phyloP scores from a whole-genome alignment of 2,888 invertebrate genomes.

The Aspidiotus rigidus region DNA sequence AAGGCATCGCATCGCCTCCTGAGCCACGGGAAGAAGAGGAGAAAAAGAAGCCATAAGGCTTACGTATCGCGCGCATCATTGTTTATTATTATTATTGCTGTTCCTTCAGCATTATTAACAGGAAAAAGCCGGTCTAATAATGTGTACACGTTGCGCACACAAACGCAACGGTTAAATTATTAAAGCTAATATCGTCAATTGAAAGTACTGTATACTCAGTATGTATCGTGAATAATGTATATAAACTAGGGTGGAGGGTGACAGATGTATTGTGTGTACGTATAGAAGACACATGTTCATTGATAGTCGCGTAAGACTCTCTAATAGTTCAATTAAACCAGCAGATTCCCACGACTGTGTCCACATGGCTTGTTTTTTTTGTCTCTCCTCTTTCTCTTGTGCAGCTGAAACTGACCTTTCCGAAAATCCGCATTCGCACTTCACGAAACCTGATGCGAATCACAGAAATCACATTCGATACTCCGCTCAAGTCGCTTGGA shows the following conservation, averaged over 20 bases:
- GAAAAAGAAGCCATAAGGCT: slow-evolving; percentile 2
- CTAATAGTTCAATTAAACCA: slow-evolving; percentile 4
- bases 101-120: not conserved
- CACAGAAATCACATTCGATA: too few relatives aligned
- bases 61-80: not conserved
- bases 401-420: slow-evolving; percentile 2
- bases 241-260: slow-evolving; percentile 4
- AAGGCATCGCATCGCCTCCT: not conserved
- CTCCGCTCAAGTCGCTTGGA: too few relatives aligned
- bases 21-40: not conserved
- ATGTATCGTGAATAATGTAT: slow-evolving; percentile 2
- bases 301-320: slow-evolving; percentile 2
- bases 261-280: slow-evolving; percentile 9
- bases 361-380: not conserved
- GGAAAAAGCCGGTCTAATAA: not conserved
- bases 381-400: not conserved
- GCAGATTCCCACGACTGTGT: slow-evolving; percentile 2
- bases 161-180: slow-evolving; percentile 14
- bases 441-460: too few relatives aligned
- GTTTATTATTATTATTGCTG: too few relatives aligned
- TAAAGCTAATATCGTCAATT: slow-evolving; percentile 15
- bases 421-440: too few relatives aligned
- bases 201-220: not conserved
- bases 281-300: slow-evolving; percentile 1
- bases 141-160: slow-evolving; percentile 6